Evolutionary conservation across 2,797 vertebrate genomes (phyloP).

Genomic region (Triplophysa yarkandensis): DNA sequence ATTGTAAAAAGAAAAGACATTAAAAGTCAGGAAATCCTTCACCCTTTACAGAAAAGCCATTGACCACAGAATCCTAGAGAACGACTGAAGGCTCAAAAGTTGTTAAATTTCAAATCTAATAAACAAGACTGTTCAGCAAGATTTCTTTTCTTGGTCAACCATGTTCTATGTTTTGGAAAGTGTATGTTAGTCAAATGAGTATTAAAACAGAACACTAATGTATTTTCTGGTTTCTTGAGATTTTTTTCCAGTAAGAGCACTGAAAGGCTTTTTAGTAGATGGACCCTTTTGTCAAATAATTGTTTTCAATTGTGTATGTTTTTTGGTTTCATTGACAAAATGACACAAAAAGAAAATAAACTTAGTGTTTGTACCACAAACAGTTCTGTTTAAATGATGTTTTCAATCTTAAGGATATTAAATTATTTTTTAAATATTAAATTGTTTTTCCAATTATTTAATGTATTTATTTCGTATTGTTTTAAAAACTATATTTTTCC

Average conservation of each 20-base stretch:
- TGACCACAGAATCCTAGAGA: neutral
- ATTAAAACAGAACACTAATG: conserved; percentile 38
- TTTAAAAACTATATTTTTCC: no score
- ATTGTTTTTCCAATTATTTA: neutral
- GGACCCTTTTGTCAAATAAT: conserved; percentile 10
- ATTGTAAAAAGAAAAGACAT: neutral
- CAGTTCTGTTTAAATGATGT: neutral
- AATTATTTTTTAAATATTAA: neutral
- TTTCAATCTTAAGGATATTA: neutral
- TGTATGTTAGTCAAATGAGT: conserved; percentile 21
- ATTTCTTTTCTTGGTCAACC: conserved; percentile 9
- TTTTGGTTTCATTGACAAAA: conserved; percentile 76
- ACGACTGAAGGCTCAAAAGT: neutral
- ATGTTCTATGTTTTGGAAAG: conserved; percentile 22
- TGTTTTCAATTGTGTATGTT: conserved; percentile 94
- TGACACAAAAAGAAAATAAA: conserved; percentile 66
- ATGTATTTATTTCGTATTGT: no score
- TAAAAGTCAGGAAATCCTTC: neutral
- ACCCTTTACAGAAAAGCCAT: neutral
- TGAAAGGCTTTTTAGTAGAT: conserved; percentile 29
- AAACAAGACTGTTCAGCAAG: conserved; percentile 2
- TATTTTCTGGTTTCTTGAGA: conserved; percentile 2
- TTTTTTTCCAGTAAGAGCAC: conserved; percentile 23
- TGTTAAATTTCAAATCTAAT: neutral
- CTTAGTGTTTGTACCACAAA: conserved; percentile 55